phyloP scores from a whole-genome alignment of 2,797 vertebrate species.

The Poliocrania exsul region DNA sequence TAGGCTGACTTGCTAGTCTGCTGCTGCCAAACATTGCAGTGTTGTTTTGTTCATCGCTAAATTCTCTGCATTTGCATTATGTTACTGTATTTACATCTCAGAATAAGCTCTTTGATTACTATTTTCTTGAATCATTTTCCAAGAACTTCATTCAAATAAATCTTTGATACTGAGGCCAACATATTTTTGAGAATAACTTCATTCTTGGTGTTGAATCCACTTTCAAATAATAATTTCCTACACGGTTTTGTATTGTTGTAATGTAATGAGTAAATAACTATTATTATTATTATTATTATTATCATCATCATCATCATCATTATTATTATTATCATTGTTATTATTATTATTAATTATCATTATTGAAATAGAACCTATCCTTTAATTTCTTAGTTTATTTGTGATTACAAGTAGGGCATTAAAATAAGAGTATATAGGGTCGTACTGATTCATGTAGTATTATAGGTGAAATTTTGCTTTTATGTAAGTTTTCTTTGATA shows the following conservation, averaged over 20 bases:
- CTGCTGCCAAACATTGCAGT: background rate
- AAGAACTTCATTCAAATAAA: constrained; percentile 11
- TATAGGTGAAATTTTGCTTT: background rate
- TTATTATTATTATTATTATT: background rate
- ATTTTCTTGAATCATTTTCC: constrained; percentile 20
- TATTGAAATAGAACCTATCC: background rate
- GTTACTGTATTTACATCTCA: constrained; percentile 21
- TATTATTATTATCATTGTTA: background rate
- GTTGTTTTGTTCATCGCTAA: background rate
- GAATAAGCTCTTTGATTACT: background rate
- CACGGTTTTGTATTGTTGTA: background rate
- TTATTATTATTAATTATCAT: background rate
- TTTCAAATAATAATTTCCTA: background rate
- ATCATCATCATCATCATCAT: background rate
- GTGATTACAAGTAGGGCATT: background rate
- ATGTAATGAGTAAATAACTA: background rate
- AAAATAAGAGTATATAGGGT: background rate
- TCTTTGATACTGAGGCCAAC: background rate
- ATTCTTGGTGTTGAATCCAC: background rate
- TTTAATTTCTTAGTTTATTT: background rate
- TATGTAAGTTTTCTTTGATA: background rate
- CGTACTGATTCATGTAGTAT: background rate
- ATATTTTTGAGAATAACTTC: background rate
- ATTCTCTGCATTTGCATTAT: background rate
- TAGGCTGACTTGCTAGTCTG: background rate